Evolutionary conservation across 2,888 invertebrate genomes (phyloP).

Genomic region (Chironomus tentans): DNA sequence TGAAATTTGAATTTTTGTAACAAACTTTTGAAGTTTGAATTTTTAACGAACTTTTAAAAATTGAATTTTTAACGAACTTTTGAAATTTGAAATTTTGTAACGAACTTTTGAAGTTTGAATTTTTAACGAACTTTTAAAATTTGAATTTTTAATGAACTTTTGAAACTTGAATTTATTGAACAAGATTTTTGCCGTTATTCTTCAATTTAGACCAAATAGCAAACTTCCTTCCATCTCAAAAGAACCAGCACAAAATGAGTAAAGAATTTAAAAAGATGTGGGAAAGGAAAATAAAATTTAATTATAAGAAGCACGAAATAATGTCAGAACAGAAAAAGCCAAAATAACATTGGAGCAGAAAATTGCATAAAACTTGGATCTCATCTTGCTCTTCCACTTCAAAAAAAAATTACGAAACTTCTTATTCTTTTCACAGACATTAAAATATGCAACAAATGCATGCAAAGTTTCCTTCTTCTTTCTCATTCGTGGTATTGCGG

Average conservation of each 20-base stretch:
- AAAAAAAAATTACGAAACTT: not conserved
- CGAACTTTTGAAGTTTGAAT: no score
- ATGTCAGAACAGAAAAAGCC: not conserved
- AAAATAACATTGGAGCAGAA: not conserved
- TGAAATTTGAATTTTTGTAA: no score
- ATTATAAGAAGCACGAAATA: not conserved
- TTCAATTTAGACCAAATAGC: no score
- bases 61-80: no score
- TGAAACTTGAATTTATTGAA: no score
- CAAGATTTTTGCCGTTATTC: no score
- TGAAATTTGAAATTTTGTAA: no score
- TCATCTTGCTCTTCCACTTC: not conserved
- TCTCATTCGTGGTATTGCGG: not conserved
- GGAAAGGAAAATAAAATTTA: not conserved
- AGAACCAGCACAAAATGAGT: not conserved
- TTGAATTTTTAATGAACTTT: no score
- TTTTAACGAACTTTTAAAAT: no score
- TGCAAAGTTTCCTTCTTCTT: not conserved
- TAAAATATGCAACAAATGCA: slow-evolving; percentile 9
- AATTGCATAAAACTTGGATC: not conserved
- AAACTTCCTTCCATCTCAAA: not conserved
- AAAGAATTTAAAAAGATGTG: not conserved
- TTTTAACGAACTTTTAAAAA: no score
- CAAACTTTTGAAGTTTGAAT: no score
- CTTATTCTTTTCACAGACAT: slow-evolving; percentile 5